Conservation (phyloP, 2,797 vertebrate species). For the Coendou prehensilis region DNA sequence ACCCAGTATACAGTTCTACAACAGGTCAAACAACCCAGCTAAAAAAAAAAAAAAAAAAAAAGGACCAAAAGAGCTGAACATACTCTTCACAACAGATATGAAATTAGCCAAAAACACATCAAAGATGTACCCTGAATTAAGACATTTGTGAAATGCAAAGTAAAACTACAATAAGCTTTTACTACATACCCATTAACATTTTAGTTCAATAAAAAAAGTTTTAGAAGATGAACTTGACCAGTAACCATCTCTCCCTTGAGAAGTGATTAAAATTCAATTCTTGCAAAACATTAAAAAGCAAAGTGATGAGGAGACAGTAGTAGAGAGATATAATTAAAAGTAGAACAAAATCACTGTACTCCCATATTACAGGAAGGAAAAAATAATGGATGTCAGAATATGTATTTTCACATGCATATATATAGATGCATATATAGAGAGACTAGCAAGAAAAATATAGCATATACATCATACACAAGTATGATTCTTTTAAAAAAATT, state of each 20-base stretch:
- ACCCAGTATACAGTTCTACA: neutral
- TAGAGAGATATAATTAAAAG: neutral
- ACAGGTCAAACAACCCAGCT: neutral
- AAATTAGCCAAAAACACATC: neutral
- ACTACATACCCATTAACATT: neutral
- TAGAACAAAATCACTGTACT: neutral
- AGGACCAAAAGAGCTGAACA: neutral
- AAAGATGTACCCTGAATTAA: neutral
- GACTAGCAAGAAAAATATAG: neutral
- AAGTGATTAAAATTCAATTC: conserved; percentile 22
- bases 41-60: neutral
- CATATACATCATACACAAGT: neutral
- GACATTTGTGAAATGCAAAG: neutral
- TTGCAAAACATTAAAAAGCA: neutral
- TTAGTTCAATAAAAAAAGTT: neutral
- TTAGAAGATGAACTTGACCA: neutral
- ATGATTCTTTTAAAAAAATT: neutral
- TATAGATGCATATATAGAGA: neutral
- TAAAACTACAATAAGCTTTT: neutral
- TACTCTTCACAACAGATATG: neutral
- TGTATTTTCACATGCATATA: neutral
- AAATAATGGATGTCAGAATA: neutral
- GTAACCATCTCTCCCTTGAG: neutral
- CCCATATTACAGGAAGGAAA: neutral
- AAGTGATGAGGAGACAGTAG: neutral